Conservation (phyloP, 37 sponge, comb jelly and placozoan species). For the Bolinopsis microptera region DNA sequence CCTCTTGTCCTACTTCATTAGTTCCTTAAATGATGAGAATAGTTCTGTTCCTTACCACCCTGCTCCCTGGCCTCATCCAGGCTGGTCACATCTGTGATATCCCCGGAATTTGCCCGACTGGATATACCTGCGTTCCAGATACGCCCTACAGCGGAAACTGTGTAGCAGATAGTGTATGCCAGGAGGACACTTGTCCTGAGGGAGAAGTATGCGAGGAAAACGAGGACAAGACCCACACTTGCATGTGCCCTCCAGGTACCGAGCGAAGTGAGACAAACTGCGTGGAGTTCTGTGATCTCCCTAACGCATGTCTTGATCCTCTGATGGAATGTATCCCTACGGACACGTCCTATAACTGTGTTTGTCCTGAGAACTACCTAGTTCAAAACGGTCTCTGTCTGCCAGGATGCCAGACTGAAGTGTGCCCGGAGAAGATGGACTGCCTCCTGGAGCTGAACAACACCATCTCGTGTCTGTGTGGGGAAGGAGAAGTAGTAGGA, state of each 20-base stretch:
- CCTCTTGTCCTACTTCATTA: too few relatives aligned
- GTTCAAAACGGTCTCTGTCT: neutral
- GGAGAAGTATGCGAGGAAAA: neutral
- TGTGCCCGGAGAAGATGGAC: neutral
- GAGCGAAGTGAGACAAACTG: neutral
- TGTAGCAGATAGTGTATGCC: neutral
- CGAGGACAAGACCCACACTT: neutral
- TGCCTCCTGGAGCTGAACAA: neutral
- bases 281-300: neutral
- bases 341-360: neutral
- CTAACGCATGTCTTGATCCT: neutral
- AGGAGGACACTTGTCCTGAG: neutral
- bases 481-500: neutral
- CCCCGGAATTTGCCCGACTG: neutral
- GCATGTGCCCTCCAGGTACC: neutral
- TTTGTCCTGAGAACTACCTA: neutral
- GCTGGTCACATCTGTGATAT: slow-evolving; percentile 20
- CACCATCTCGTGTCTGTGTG: neutral
- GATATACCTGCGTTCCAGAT: neutral
- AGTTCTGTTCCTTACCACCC: neutral
- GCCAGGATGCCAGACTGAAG: neutral
- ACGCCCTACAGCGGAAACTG: neutral
- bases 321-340: slow-evolving; percentile 45
- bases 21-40: neutral
- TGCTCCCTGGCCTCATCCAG: neutral